Percentiles rank a stretch among this genome's conserved stretches.
Conservation (phyloP, 23 tunicate genomes). For the Ciona savignyi region DNA sequence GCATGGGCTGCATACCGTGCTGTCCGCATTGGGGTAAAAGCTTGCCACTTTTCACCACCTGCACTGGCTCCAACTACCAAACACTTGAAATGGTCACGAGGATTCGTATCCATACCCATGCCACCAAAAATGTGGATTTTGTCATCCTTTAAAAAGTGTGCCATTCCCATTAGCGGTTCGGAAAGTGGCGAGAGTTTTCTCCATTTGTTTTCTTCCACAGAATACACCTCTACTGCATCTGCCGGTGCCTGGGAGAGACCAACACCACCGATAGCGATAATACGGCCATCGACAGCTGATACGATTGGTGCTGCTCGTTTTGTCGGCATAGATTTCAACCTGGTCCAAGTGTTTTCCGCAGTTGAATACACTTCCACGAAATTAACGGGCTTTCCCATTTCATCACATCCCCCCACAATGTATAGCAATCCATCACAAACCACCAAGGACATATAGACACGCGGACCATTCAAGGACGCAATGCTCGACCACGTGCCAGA, state of each 20-base stretch:
- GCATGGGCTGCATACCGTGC: slow-evolving; percentile 81
- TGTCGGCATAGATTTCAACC: slow-evolving; percentile 64
- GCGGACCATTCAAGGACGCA: slow-evolving; percentile 49
- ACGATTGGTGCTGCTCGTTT: slow-evolving; percentile 90
- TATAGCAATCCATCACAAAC: slow-evolving; percentile 39
- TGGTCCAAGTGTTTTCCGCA: slow-evolving; percentile 54
- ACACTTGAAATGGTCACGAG: slow-evolving; percentile 83
- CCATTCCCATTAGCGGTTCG: slow-evolving; percentile 94
- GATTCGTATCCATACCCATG: slow-evolving; percentile 88
- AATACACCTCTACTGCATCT: slow-evolving; percentile 79
- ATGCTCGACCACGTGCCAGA: slow-evolving; percentile 31
- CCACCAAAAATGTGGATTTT: slow-evolving; percentile 85
- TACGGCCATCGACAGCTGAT: slow-evolving; percentile 37
- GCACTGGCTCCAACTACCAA: slow-evolving; percentile 46
- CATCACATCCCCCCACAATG: slow-evolving; percentile 90
- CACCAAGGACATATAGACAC: slow-evolving; percentile 61
- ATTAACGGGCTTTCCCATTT: slow-evolving; percentile 79
- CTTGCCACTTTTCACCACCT: slow-evolving; percentile 84
- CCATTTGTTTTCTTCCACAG: slow-evolving; percentile 67
- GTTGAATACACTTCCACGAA: slow-evolving; percentile 66
- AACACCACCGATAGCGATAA: slow-evolving; percentile 90
- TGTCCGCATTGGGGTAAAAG: slow-evolving; percentile 84
- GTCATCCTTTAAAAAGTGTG: slow-evolving; percentile 44
- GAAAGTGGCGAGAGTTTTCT: slow-evolving; percentile 59
- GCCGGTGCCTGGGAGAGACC: slow-evolving; percentile 81